Base-by-base conservation (phyloP, 1,140 invertebrate species). In the Listronotus bonariensis region DNA sequence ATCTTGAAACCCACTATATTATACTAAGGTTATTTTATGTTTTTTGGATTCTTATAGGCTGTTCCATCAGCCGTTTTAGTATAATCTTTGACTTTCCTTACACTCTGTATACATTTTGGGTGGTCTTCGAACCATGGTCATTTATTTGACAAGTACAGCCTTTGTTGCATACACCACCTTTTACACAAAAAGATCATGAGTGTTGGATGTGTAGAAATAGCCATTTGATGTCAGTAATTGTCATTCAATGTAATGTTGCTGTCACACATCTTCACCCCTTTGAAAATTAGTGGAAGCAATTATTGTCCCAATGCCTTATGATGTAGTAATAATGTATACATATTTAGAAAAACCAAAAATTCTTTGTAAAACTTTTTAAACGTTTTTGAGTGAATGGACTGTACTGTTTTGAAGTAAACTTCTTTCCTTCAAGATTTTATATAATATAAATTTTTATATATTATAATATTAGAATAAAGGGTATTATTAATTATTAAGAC, bases 301-400 rank as follows among this genome's bases (percentile, higher is more conserved):
- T 15, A 32, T 53, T 14, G 12, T 45, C 41, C 54, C 54, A 56
- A 56, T 56, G 54, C 54, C 54, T 56, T 56, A 56, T 56, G 41
- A 43, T 43, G 54, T 56, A 56, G 41, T 56, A 56, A 56, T 51
- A 51, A 46, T 46, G 43, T 46, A n/a, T 51, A 31, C n/a, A 51
- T 11, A 43, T 15, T 26, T 14, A 20, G 14, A 31, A 45, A 43
- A 56, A 45, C 17, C 14, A 45, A 45, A 45, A 45, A 15, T 11
- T 45, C 14, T 45, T 45, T 45, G 42, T 45, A 45, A 45, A 8
- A 45, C 14, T 45, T 45, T 18, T 45, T 18, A 2, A 45, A 45
- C 14, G 40, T 14, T 18, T 45, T 45, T 17, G 2, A 45, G 3
- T 12, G 8, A 18, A 41, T 12, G 14, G 42, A 6, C 11, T 18